phyloP scores from a whole-genome alignment of 2,113 vertebrate genomes.

The Rhipidura dahli region DNA sequence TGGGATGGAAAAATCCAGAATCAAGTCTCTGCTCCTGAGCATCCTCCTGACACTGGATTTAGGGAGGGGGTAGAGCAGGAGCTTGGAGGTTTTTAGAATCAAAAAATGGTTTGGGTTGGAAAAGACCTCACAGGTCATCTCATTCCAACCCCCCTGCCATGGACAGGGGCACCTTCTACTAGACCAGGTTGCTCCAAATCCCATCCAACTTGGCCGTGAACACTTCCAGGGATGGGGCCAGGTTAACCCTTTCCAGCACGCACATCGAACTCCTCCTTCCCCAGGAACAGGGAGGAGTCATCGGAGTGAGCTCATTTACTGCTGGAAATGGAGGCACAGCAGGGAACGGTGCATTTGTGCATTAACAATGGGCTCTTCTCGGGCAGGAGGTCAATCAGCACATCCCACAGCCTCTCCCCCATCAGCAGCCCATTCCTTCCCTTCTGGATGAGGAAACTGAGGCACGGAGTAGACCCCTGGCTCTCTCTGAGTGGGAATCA shows the following conservation, averaged over 20 bases:
- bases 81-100: neutral
- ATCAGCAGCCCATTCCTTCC: neutral
- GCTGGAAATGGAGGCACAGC: neutral
- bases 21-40: neutral
- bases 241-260: neutral
- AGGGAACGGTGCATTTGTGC: neutral
- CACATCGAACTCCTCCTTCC: neutral
- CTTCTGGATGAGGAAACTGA: neutral
- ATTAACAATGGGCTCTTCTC: neutral
- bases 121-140: neutral
- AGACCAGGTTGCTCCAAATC: neutral
- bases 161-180: neutral
- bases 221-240: neutral
- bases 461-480: neutral
- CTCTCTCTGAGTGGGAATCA: neutral
- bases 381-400: neutral
- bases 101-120: neutral
- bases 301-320: neutral
- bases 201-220: neutral
- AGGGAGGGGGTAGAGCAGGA: neutral
- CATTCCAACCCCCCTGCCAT: neutral
- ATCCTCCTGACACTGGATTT: neutral
- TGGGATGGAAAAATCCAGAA: constrained; percentile 32
- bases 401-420: neutral
- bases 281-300: neutral